Percentiles rank a stretch among this genome's conserved stretches.
phyloP scores from a whole-genome alignment of 2,888 invertebrate species.

The Salticus scenicus region DNA sequence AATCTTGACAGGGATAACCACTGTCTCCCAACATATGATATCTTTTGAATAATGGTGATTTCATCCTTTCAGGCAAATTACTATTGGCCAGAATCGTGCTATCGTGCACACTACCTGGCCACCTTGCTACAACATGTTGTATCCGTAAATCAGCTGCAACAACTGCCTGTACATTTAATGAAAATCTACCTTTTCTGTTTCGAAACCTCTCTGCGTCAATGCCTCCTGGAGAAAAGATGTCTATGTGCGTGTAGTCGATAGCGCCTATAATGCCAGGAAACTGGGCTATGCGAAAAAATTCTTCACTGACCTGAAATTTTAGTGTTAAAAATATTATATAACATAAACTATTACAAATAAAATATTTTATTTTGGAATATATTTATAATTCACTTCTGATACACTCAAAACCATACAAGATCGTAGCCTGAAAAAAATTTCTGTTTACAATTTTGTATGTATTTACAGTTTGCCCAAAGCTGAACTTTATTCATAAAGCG shows the following conservation, averaged over 20 bases:
- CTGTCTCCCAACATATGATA: conserved; percentile 28
- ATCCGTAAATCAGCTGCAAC: conserved; percentile 2
- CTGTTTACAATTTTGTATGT: too few relatives aligned
- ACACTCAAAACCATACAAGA: too few relatives aligned
- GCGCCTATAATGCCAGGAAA: conserved; percentile 23
- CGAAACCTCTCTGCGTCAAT: conserved; percentile 5
- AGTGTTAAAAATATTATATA: too few relatives aligned
- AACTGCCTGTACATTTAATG: conserved; percentile 21
- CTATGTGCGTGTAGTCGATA: conserved; percentile 11
- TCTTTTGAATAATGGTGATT: neutral
- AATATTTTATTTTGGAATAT: too few relatives aligned
- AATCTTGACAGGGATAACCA: conserved; percentile 22
- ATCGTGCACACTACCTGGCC: conserved; percentile 41
- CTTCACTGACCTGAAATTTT: conserved; percentile 4
- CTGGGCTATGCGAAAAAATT: neutral
- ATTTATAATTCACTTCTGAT: too few relatives aligned
- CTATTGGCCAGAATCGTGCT: conserved; percentile 17
- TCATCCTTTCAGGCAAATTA: neutral
- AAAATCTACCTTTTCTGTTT: conserved; percentile 16
- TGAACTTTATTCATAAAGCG: too few relatives aligned
- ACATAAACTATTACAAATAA: too few relatives aligned
- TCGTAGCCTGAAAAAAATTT: too few relatives aligned
- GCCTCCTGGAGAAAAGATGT: neutral
- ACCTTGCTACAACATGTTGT: conserved; percentile 27
- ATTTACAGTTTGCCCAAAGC: too few relatives aligned